phyloP scores from a whole-genome alignment of 1,140 invertebrate species.

The Thalassaphorura encarpata region DNA sequence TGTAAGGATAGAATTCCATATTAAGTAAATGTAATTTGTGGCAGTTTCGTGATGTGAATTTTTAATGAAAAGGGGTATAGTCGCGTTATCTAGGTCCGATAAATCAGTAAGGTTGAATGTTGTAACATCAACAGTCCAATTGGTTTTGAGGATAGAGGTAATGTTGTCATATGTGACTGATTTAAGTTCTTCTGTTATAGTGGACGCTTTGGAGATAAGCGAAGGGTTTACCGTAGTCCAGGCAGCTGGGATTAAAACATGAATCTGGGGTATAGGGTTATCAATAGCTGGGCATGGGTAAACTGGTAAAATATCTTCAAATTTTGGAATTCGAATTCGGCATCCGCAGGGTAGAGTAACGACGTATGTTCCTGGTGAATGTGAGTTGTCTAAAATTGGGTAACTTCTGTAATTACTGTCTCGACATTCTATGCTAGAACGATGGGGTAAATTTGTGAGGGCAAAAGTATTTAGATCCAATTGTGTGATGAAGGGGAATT shows the following conservation, averaged over 20 bases:
- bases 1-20: too few species aligned
- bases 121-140: too few species aligned
- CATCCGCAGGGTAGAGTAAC: neutral
- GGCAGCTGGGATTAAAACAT: neutral
- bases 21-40: too few species aligned
- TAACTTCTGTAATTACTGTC: neutral
- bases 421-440: neutral
- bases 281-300: neutral
- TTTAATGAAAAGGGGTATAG: too few species aligned
- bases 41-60: too few species aligned
- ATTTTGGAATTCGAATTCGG: neutral
- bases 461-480: neutral
- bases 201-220: neutral
- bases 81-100: too few species aligned
- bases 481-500: neutral
- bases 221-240: neutral
- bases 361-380: neutral
- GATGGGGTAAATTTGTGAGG: neutral
- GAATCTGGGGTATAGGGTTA: neutral
- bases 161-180: too few species aligned
- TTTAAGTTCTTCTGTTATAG: neutral
- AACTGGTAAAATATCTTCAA: neutral
- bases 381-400: neutral
- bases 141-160: too few species aligned
- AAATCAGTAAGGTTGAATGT: too few species aligned